Evolutionary conservation across 2,113 vertebrate genomes (phyloP).

Genomic region (Oplegnathus fasciatus): DNA sequence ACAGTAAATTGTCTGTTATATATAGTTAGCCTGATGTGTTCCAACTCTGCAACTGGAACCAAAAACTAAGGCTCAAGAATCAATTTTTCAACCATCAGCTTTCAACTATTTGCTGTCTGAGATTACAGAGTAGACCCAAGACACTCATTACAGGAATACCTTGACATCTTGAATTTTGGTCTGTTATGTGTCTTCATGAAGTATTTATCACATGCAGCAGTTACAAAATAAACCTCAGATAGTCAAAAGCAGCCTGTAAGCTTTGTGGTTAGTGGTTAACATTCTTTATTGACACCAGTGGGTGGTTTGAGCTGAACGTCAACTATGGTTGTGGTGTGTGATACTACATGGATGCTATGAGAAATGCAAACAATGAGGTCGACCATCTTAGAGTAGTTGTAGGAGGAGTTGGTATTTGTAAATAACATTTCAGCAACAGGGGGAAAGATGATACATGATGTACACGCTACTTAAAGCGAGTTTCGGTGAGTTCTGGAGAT

Average conservation of each 20-base stretch:
- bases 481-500: no score
- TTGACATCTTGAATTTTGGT: neutral
- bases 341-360: neutral
- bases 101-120: constrained; percentile 31
- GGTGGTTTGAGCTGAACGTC: constrained; percentile 9
- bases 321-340: neutral
- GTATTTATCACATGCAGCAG: constrained; percentile 2
- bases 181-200: constrained; percentile 34
- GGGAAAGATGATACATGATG: neutral
- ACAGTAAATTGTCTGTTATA: neutral
- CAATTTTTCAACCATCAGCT: constrained; percentile 3
- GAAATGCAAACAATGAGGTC: constrained; percentile 5
- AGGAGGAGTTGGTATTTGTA: constrained; percentile 13
- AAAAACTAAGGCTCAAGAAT: constrained; percentile 14
- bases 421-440: neutral
- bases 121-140: constrained; percentile 38
- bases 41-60: neutral
- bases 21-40: neutral
- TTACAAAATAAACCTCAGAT: neutral
- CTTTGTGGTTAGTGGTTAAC: constrained; percentile 30
- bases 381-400: neutral
- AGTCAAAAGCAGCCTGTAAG: neutral
- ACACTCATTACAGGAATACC: constrained; percentile 48
- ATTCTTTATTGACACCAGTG: constrained; percentile 29
- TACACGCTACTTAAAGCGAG: neutral